Evolutionary conservation across 92 coral and sea anemone genomes (phyloP), one percentile per base, ranked within the genome.

Genomic region (Heliopora coerulea): DNA sequence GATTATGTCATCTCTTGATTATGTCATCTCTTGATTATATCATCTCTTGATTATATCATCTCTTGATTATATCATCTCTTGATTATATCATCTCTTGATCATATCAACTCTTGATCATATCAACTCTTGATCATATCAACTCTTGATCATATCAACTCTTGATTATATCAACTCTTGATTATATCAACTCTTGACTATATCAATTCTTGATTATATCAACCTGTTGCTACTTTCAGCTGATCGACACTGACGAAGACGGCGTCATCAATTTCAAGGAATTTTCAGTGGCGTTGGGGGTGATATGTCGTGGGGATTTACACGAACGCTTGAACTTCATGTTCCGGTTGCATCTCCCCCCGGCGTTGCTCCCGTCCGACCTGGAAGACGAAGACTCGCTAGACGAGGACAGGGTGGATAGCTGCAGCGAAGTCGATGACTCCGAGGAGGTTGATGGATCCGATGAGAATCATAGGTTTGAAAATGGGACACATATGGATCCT

Each of bases 271-370:
- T 95, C 82, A 91, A 91, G 23, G 91, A 89, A 59, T 89, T 95
- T 34, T 91, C 96, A 14, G 84, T 80, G 54, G 80, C 89, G 23
- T 75, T 95, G 59, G 99, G 99, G 10, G 60, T 79, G 34, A 86
- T 95, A 20, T 95, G 99, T 69, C 89, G 91, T 35, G 99, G 99
- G 1, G 96, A 95, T 42, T 75, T 91, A 14, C 97, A 90, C 44
- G 89, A 95, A 32, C 85, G 92, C 15, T 70, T 95, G 72, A 87
- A 78, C 65, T 95, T 95, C 73, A 87, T 95, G 80, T 95, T 78
- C 78, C 73, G 91, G 37, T 88, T 95, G 96, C 99, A 95, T 56
- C 80, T 88, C 2, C 91, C 86, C 56, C 95, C 95, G 23, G 91
- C 96, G 12, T 30, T 70, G 41, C 63, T 40, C 3, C 28, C 25